A percentile compares a stretch with the other conserved stretches of the same genome.
phyloP scores from a whole-genome alignment of 2,113 vertebrate species.

The Leuciscus idus region DNA sequence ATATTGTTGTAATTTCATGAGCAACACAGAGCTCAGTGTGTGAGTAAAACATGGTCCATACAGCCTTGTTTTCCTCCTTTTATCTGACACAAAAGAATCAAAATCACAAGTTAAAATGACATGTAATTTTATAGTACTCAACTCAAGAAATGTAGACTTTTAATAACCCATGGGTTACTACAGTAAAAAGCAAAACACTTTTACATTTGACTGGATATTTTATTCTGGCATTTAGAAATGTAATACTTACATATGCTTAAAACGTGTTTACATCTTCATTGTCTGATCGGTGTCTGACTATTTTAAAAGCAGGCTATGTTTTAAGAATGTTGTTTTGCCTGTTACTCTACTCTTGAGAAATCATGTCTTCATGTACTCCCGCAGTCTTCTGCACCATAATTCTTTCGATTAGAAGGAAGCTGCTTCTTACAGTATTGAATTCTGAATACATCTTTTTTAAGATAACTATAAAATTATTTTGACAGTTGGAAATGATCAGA shows the following conservation, averaged over 20 bases:
- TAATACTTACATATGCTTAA: not conserved
- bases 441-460: not conserved
- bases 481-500: not conserved
- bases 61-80: not conserved
- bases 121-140: not conserved
- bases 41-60: not conserved
- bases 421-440: not conserved
- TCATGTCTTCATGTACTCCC: not conserved
- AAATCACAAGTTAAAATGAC: not conserved
- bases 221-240: not conserved
- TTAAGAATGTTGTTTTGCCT: constrained; percentile 13
- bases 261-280: not conserved
- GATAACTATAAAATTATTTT: not conserved
- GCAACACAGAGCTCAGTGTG: not conserved
- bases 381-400: not conserved
- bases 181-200: not conserved
- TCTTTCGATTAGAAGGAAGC: not conserved
- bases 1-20: constrained; percentile 21
- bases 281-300: not conserved
- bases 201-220: not conserved
- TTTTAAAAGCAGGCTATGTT: not conserved
- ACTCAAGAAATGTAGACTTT: not conserved
- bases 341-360: constrained; percentile 3
- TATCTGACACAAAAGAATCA: not conserved
- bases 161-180: no score